Evolutionary conservation across 2,888 invertebrate species (phyloP), one percentile per base, ranked within the genome.

Genomic region (Heliconius aoede): DNA sequence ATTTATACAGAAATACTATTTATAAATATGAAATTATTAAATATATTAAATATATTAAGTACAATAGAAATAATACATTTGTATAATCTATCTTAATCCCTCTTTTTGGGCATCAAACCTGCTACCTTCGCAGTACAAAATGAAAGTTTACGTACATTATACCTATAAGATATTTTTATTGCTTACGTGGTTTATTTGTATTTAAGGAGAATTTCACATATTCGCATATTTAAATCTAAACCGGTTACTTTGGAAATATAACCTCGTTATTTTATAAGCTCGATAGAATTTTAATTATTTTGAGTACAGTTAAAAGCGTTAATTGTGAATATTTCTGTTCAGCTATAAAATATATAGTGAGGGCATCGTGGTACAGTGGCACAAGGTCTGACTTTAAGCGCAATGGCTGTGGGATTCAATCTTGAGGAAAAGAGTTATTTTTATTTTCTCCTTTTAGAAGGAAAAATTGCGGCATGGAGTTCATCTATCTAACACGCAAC

Each of bases 221-320:
- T 60, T 26, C 60, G 58, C 21, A 61, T 72, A 40, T 40, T 36
- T 40, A 24, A 40, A 72, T 72, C 24, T 21, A 73, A 62, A 62
- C 72, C 72, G 72, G 74, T 46, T 74, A 28, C n/a, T 46, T 61
- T 51, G 61, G 69, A 51, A 51, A 46, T 61, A 61, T 74, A 74
- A 74, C 74, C 69, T 74, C 69, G 51, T 69, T 69, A 61, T 62
- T 62, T 72, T 72, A 60, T 72, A 36, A 60, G 60, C n/a, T 58
- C 58, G 15, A 32, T 72, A 32, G 60, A 71, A 24, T 71, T 24
- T 51, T 51, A 55, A 55, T 30, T 55, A 32, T 69, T 55, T 69
- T 69, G 24, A 24, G 18, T 65, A 65, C 65, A 65, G 65, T 65
- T 65, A 65, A 65, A 40, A 64, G 65, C 24, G 65, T 26, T 65